Evolutionary conservation across 2,888 invertebrate genomes (phyloP).

Genomic region (Agrilus cyanescens): DNA sequence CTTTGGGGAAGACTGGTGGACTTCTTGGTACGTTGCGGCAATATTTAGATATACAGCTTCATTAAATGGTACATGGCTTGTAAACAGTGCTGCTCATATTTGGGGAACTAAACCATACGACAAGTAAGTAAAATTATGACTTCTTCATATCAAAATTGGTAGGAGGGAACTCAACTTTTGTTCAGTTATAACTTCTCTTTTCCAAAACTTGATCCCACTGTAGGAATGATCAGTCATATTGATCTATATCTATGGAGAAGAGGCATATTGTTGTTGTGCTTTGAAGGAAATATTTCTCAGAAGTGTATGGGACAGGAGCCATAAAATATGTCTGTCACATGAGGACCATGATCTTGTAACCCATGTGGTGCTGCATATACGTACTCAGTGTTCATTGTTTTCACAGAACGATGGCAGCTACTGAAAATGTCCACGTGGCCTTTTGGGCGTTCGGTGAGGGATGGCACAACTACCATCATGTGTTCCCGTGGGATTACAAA

Average conservation of each 20-base stretch:
- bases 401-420: conserved; percentile 61
- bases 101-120: conserved; percentile 89
- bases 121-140: conserved; percentile 53
- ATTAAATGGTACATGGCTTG: conserved; percentile 82
- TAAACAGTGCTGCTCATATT: conserved; percentile 88
- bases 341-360: too few species aligned
- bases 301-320: too few species aligned
- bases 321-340: too few species aligned
- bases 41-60: conserved; percentile 66
- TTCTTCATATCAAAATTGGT: too few species aligned
- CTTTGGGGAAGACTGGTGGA: conserved; percentile 63
- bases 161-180: too few species aligned
- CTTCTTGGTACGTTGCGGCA: conserved; percentile 64
- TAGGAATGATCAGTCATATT: too few species aligned
- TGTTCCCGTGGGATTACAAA: conserved; percentile 89
- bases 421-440: conserved; percentile 64
- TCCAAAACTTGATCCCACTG: too few species aligned
- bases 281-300: too few species aligned
- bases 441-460: conserved; percentile 71
- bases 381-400: not conserved
- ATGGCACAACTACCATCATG: conserved; percentile 92
- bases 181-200: too few species aligned
- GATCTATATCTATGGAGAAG: too few species aligned
- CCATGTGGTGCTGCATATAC: too few species aligned
- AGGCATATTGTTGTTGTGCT: too few species aligned